Conservation (phyloP, 1,140 invertebrate species). For the Cotesia typhae region DNA sequence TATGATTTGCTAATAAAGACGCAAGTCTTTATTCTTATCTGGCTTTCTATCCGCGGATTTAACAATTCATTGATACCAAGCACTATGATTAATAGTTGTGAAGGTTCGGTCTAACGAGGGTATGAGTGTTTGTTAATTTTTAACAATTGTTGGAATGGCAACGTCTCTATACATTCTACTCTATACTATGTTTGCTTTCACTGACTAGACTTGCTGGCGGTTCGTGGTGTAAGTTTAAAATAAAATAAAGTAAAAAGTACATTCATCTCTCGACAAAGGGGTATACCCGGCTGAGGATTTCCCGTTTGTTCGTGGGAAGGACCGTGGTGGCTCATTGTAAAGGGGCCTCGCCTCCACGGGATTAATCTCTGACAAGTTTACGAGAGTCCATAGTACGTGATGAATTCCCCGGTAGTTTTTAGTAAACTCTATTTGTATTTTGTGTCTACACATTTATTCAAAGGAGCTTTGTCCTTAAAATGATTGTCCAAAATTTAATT, state of each 20-base stretch:
- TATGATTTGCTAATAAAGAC: no score
- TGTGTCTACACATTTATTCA: not conserved
- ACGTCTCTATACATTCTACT: not conserved
- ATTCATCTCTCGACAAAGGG: slow-evolving; percentile 34
- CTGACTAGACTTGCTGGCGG: not conserved
- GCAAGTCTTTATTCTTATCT: slow-evolving; percentile 1
- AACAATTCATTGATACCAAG: slow-evolving; percentile 28
- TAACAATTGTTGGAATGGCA: slow-evolving; percentile 23
- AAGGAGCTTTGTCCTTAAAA: not conserved
- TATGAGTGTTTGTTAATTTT: slow-evolving; percentile 2
- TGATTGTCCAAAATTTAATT: no score
- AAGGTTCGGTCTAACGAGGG: not conserved
- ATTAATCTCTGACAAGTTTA: slow-evolving; percentile 37
- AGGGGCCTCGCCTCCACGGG: slow-evolving; percentile 28
- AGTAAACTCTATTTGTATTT: slow-evolving; percentile 6
- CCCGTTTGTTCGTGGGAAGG: slow-evolving; percentile 37
- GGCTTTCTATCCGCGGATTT: slow-evolving; percentile 23
- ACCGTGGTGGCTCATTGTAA: slow-evolving; percentile 33
- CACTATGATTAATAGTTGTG: slow-evolving; percentile 24
- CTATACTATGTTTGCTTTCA: slow-evolving; percentile 4
- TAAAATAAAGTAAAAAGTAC: slow-evolving; percentile 21
- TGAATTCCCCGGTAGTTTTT: slow-evolving; percentile 31
- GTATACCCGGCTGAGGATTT: slow-evolving; percentile 24
- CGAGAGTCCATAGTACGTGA: slow-evolving; percentile 31
- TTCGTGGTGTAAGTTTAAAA: not conserved